Evolutionary conservation across 1,140 invertebrate genomes (phyloP).

Genomic region (Zaprionus taronus): DNA sequence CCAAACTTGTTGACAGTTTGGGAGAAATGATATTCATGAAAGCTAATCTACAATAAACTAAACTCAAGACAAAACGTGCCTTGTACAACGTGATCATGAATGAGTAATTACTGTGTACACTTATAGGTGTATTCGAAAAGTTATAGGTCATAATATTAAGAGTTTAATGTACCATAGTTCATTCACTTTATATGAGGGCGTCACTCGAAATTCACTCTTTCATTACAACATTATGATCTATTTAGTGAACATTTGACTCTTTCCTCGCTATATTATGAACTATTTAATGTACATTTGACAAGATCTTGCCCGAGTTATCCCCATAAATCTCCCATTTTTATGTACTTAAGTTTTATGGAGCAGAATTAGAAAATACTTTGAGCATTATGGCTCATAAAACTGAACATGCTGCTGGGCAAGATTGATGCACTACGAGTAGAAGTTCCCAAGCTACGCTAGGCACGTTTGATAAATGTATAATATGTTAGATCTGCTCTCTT

Average conservation of each 20-base stretch:
- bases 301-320: conserved; percentile 1
- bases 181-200: not conserved
- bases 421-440: not conserved
- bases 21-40: not conserved
- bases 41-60: conserved; percentile 4
- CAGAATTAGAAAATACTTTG: conserved; percentile 12
- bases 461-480: not conserved
- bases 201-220: not conserved
- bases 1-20: conserved; percentile 14
- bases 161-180: conserved; percentile 4
- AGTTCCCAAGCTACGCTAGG: not conserved
- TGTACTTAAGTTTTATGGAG: not conserved
- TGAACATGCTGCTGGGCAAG: conserved; percentile 10
- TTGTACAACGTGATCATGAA: conserved; percentile 4
- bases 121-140: not conserved
- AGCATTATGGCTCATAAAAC: conserved; percentile 10
- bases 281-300: not conserved
- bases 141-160: not conserved
- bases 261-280: not conserved
- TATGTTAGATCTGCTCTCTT: not conserved
- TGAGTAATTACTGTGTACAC: not conserved
- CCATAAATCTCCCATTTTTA: conserved; percentile 2
- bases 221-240: not conserved
- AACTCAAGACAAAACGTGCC: conserved; percentile 1
- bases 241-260: not conserved